Percentiles rank a stretch among this genome's conserved stretches.
Conservation (phyloP, 2,888 invertebrate species). For the Cancer borealis region DNA sequence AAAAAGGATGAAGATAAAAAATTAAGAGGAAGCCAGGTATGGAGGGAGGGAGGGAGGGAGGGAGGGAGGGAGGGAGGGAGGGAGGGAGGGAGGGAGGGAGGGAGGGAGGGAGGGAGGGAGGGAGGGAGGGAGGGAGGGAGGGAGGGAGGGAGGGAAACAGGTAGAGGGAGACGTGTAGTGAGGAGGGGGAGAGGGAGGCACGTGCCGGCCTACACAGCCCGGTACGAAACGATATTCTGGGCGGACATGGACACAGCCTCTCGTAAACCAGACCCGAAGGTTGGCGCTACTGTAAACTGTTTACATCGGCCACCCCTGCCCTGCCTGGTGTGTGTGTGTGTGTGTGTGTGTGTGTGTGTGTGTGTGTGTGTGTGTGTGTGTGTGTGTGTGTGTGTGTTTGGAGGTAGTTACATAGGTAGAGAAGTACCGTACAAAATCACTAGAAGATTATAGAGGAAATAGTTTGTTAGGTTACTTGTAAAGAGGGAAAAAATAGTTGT, state of each 20-base stretch:
- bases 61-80: neutral
- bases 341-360: constrained; percentile 48
- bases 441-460: neutral
- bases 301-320: constrained; percentile 48
- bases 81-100: neutral
- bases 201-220: constrained; percentile 28
- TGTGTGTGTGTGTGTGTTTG: constrained; percentile 42
- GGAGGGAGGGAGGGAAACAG: neutral
- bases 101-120: neutral
- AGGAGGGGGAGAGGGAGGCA: neutral
- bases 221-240: constrained; percentile 65
- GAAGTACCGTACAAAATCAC: neutral
- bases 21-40: neutral
- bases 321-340: constrained; percentile 51
- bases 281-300: constrained; percentile 70
- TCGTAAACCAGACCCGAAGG: constrained; percentile 67
- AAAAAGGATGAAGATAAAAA: neutral
- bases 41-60: neutral
- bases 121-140: neutral
- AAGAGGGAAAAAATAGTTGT: neutral
- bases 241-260: constrained; percentile 66
- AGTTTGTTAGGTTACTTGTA: neutral
- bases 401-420: neutral
- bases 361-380: constrained; percentile 62
- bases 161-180: neutral